Percentiles rank a stretch among this genome's conserved stretches.
phyloP scores from a whole-genome alignment of 1,140 invertebrate genomes.

The Leptopilina boulardi region DNA sequence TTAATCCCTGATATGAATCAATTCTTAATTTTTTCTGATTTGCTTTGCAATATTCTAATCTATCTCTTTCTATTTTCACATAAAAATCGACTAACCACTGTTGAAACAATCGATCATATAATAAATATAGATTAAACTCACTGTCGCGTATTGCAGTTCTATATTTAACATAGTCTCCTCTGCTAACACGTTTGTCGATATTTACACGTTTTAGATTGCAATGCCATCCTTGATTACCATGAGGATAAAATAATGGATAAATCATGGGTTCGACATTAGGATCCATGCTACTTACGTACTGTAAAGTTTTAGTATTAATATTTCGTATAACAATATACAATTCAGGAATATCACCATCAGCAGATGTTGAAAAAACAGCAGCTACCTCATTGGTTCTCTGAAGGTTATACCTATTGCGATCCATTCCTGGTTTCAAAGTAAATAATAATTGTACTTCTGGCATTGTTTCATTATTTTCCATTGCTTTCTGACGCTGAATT shows the following conservation, averaged over 20 bases:
- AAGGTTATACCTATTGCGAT: conserved; percentile 40
- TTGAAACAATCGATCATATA: not conserved
- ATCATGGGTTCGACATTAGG: conserved; percentile 36
- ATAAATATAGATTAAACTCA: not conserved
- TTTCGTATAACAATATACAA: conserved; percentile 27
- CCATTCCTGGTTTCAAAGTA: conserved; percentile 35
- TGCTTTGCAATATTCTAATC: not conserved
- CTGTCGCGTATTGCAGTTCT: conserved; percentile 30
- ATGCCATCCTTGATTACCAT: conserved; percentile 40
- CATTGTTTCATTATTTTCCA: conserved; percentile 23
- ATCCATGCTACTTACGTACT: conserved; percentile 40
- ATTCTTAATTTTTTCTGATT: conserved; percentile 31
- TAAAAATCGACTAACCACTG: no score
- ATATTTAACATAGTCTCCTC: conserved; percentile 36
- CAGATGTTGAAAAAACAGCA: conserved; percentile 34
- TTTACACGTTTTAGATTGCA: not conserved
- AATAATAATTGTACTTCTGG: conserved; percentile 6
- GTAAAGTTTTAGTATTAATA: conserved; percentile 35
- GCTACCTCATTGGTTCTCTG: conserved; percentile 45
- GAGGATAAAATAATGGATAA: conserved; percentile 40
- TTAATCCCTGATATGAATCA: conserved; percentile 37
- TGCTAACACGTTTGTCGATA: conserved; percentile 12
- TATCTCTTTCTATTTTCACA: conserved; percentile 20
- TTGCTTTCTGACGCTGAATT: not conserved
- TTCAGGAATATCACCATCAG: conserved; percentile 34